Evolutionary conservation across 2,888 invertebrate genomes (phyloP).

Genomic region (Athripsodes cinereus): DNA sequence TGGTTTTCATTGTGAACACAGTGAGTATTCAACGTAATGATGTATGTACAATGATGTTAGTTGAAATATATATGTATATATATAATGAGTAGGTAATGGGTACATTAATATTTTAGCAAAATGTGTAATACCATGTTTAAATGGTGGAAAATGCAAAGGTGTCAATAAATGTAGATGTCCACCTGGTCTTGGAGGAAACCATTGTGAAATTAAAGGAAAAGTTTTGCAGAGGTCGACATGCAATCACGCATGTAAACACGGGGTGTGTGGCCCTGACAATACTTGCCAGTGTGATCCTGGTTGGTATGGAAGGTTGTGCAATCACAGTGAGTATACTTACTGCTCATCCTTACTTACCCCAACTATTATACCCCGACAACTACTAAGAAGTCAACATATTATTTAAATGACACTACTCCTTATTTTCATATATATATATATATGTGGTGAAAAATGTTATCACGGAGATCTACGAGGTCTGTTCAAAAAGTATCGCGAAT

Average conservation of each 20-base stretch:
- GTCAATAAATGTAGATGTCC: conserved; percentile 87
- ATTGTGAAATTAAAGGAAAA: conserved; percentile 83
- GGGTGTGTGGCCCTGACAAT: conserved; percentile 63
- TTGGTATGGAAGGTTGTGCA: conserved; percentile 76
- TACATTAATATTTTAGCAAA: conserved; percentile 57
- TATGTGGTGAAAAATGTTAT: too few species aligned
- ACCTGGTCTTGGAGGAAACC: conserved; percentile 76
- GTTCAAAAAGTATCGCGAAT: too few species aligned
- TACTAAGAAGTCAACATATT: too few species aligned
- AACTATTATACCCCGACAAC: too few species aligned
- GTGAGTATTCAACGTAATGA: conserved; percentile 70
- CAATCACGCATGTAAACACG: conserved; percentile 70
- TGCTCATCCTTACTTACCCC: too few species aligned
- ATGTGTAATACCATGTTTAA: conserved; percentile 85
- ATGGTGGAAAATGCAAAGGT: conserved; percentile 85
- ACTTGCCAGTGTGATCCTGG: conserved; percentile 76
- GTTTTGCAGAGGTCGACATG: conserved; percentile 63
- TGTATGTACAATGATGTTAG: too few species aligned
- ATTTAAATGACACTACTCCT: too few species aligned
- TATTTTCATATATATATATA: too few species aligned
- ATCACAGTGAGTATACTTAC: conserved; percentile 54
- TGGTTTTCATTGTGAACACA: conserved; percentile 84
- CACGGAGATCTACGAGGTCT: too few species aligned
- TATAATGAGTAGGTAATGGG: not conserved
- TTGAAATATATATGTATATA: not conserved